These are phyloP conservation scores for Hyppa rectilinea DNA, from an alignment of 2,888 invertebrate species.

Conservation along the genomic window DNA sequence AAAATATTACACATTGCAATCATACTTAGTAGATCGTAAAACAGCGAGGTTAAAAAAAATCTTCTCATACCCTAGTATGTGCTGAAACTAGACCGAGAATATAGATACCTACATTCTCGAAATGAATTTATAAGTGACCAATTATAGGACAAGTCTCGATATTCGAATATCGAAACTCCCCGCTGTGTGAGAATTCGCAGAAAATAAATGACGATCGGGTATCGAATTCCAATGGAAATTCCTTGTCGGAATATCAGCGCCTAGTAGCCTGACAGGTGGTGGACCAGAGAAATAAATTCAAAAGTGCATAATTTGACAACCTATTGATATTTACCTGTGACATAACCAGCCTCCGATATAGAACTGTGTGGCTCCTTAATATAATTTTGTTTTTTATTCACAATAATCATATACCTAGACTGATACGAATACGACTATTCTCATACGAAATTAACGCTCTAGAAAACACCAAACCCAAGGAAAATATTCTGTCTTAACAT, in stretches of 20 bases:
- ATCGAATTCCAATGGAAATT: constrained; percentile 65
- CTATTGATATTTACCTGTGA: not conserved
- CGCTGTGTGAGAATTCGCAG: constrained; percentile 66
- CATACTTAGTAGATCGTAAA: constrained; percentile 68
- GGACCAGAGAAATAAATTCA: constrained; percentile 18
- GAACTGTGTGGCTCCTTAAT: no score
- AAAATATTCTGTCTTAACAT: not conserved
- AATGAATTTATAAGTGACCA: constrained; percentile 75
- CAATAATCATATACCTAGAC: no score
- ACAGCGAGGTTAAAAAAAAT: constrained; percentile 66
- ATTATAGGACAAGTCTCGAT: constrained; percentile 66
- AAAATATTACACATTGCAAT: constrained; percentile 69
- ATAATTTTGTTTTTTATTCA: no score
- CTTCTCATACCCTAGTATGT: constrained; percentile 65
- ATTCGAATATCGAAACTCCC: constrained; percentile 65
- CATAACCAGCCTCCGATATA: not conserved
- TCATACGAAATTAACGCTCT: not conserved
- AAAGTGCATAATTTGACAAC: constrained; percentile 11
- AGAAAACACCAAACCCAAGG: not conserved
- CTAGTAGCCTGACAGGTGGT: not conserved
- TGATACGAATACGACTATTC: no score
- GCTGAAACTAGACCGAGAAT: constrained; percentile 72
- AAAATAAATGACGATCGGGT: constrained; percentile 63
- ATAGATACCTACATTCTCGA: constrained; percentile 74
- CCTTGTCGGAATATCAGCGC: constrained; percentile 31